These are phyloP conservation scores for Saxidomus purpurata DNA, from an alignment of 1,140 invertebrate species.

Conservation along the genomic window DNA sequence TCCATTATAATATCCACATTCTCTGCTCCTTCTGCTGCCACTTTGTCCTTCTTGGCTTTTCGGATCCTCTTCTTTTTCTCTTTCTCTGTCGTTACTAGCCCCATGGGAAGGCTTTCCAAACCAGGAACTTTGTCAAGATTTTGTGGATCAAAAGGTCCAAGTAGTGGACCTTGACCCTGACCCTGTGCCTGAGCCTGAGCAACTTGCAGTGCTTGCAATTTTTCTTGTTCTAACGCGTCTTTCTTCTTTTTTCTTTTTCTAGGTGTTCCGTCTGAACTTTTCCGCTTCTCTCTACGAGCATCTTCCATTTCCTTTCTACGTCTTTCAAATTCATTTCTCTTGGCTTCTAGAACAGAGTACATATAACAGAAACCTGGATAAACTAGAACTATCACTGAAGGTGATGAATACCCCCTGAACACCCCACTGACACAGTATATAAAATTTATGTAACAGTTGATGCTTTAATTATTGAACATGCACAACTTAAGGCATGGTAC, in stretches of 20 bases:
- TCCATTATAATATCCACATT: constrained; percentile 97
- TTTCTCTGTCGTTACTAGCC: constrained; percentile 37
- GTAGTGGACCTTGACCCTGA: constrained; percentile 3
- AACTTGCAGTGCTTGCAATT: constrained; percentile 21
- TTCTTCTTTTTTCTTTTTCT: constrained; percentile 75
- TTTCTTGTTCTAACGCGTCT: constrained; percentile 20
- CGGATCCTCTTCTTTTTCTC: constrained; percentile 62
- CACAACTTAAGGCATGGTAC: too few relatives aligned
- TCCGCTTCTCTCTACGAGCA: constrained; percentile 76
- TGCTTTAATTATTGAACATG: too few relatives aligned
- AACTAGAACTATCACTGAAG: too few relatives aligned
- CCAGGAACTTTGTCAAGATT: constrained; percentile 32
- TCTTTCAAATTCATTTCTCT: constrained; percentile 81
- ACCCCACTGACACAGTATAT: too few relatives aligned
- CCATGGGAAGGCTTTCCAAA: neutral
- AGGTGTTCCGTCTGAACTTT: constrained; percentile 68
- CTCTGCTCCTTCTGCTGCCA: constrained; percentile 87
- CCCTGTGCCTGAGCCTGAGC: neutral
- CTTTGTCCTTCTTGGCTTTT: constrained; percentile 72
- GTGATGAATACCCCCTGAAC: too few relatives aligned
- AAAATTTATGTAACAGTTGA: too few relatives aligned
- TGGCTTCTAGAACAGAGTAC: constrained; percentile 74
- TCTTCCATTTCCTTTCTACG: constrained; percentile 81
- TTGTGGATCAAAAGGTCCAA: constrained; percentile 28
- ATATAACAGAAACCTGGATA: too few relatives aligned